Base-by-base conservation (phyloP, 2,113 vertebrate species). In the Noturus placidus region DNA sequence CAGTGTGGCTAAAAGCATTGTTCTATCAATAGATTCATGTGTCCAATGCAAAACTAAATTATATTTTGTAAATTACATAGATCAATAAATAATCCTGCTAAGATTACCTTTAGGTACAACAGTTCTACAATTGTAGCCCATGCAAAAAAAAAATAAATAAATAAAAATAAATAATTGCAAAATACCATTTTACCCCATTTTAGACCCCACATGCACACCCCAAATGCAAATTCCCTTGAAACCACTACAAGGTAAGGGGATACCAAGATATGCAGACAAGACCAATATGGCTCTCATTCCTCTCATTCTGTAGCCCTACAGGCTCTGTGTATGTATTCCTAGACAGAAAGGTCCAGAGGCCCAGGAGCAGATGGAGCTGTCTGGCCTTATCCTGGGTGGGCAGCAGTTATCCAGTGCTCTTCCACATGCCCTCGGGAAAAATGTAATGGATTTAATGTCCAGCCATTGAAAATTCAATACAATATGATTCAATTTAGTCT, bases 341-440 rank as follows among this genome's bases (percentile, higher is more conserved):
- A 65, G 59, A 85, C 59, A 69, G 59, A 35, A 86, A 50, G 50
- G 76, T 82, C 30, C 88, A 74, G 85, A 85, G 88, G 54, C 74
- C 69, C 63, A 52, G 76, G 42, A 88, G 89, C 91, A 92, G 90
- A 91, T 92, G 91, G 87, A 74, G 84, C 50, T 63, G 65, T 70
- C 83, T 88, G 85, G 78, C 72, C 87, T 77, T 86, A 77, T 86
- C 87, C 86, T 91, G 89, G 89, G 90, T 91, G 90, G 89, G 90
- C 87, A 90, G 57, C 65, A 83, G 35, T 69, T 84, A 67, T 61
- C 72, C 65, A 17, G 63, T n/a, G 35, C 54, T 56, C 61, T 33
- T 65, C 38, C 33, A 76, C 70, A 69, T 84, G 61, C 87, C 72
- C 74, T 56, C 11, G 14, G 82, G 82, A 84, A 57, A 87, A 38